Evolutionary conservation across 2,888 invertebrate species (phyloP), one percentile per base, ranked within the genome.

Genomic region (Saturnia pavonia): DNA sequence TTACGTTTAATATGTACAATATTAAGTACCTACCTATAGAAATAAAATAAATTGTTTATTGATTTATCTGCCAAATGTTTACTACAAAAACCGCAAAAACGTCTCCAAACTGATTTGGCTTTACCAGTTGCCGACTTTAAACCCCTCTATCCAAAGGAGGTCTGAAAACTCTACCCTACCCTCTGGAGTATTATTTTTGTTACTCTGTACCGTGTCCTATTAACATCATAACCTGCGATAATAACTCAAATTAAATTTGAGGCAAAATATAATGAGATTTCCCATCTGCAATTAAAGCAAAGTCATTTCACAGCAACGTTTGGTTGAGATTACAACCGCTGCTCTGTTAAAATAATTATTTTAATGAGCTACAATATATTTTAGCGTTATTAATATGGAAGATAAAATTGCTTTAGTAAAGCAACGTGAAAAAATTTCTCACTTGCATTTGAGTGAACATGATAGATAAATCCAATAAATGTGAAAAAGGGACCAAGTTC

Each of bases 261-360:
- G 14, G 1, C 27, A 60, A 60, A 60, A 60, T 25, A 14, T 60
- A 27, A 60, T 25, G 57, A 27, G 27, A 12, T 25, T 60, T 27
- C 27, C 25, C 25, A 14, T 6, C 57, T 14, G 27, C 27, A 60
- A 27, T 3, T 25, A 60, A 60, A 60, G 27, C 19, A 27, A 25
- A 16, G 14, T 27, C 12, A 60, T 25, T 60, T 25, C 57, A 14
- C 25, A 14, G 57, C 8, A 60, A 60, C 57, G 27, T 25, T 27
- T 27, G 57, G 25, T 60, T 60, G 27, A 60, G 27, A 60, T 27
- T 60, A 60, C 27, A 60, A 60, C 57, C 27, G 57, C 54, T 60
- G 27, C 27, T 14, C 11, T 25, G 27, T 60, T 25, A 14, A 16
- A 60, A 14, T 4, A 60, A 27, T 60, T 12, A 14, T 25, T 60